Evolutionary conservation across 2,888 invertebrate genomes (phyloP), one percentile per base, ranked within the genome.

Genomic region (Noctua janthe): DNA sequence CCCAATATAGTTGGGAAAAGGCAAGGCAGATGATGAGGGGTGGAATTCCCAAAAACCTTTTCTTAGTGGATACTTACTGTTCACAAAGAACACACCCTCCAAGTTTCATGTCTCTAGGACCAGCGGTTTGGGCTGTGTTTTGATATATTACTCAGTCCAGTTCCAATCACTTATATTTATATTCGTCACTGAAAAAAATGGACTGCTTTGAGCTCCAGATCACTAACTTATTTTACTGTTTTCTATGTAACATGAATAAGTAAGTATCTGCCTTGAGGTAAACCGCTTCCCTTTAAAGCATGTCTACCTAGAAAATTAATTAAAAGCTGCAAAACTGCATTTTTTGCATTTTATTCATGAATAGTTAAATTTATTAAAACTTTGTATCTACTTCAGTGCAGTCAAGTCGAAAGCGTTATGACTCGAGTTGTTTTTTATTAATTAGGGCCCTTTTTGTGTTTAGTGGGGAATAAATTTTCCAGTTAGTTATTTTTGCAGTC

Each of bases 311-410:
- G 49, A 35, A 51, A 62, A 64, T 71, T 84, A 82, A 84, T 86
- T 84, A 64, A 69, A 85, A 71, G 47, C 15, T 64, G 78, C 56
- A 82, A 13, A 67, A 71, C 23, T 64, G 83, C 51, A 86, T 20
- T 13, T 17, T 51, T 47, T 54, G 54, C 47, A 43, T 49, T 49
- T 64, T 59, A 47, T 78, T 74, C 43, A 78, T 74, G 82, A 82
- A 85, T 85, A 83, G 7, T 15, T 56, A 72, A 75, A 85, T 76
- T 76, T 62, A 76, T 43, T 85, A 39, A 54, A 73, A 66, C 70
- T 83, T 49, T 56, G 6, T 66, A 20, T 15, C 39, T 73, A 39
- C 71, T 66, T 39, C 43, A 66, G 59, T 39, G 74, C 43, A 13
- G 23, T 73, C 47, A 39, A 64, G 71, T 77, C 1, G n/a, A 49